Evolutionary conservation across 1,140 invertebrate genomes (phyloP).

Genomic region (Lasaia peninsularis): DNA sequence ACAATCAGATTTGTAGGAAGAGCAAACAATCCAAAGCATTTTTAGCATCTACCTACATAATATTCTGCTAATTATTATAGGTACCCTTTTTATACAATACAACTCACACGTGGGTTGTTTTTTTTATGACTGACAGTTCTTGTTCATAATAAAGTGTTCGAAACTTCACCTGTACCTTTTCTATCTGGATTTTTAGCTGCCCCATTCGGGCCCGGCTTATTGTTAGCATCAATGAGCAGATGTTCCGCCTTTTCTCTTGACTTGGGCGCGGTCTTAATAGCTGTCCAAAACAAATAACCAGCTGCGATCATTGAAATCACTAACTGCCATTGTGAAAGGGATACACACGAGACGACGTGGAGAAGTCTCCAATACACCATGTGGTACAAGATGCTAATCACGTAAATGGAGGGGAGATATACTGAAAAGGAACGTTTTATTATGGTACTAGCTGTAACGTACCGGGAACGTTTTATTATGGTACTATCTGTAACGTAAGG

Average conservation of each 20-base stretch:
- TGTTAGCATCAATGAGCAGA: background rate
- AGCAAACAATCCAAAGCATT: too few species aligned
- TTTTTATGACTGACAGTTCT: too few species aligned
- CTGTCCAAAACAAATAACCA: conserved; percentile 63
- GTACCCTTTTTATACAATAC: too few species aligned
- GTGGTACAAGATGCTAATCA: conserved; percentile 36
- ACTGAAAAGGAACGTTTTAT: conserved; percentile 44
- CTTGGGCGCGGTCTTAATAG: conserved; percentile 25
- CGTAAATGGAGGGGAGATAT: conserved; percentile 26
- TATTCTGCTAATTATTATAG: too few species aligned
- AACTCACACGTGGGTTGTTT: too few species aligned
- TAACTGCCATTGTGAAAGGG: conserved; percentile 32
- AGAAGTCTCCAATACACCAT: conserved; percentile 40
- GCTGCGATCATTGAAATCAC: conserved; percentile 45
- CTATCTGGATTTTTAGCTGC: conserved; percentile 14
- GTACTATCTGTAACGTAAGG: conserved; percentile 31
- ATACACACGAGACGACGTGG: conserved; percentile 30
- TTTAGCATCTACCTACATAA: too few species aligned
- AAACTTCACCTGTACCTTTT: conserved; percentile 26
- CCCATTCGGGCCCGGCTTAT: conserved; percentile 1
- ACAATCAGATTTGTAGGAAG: too few species aligned
- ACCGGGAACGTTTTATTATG: too few species aligned
- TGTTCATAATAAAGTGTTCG: too few species aligned
- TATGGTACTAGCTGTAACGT: background rate
- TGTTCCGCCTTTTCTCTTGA: conserved; percentile 23